Base-by-base conservation (phyloP, 1,140 invertebrate species). In the Brachionus rubens region DNA sequence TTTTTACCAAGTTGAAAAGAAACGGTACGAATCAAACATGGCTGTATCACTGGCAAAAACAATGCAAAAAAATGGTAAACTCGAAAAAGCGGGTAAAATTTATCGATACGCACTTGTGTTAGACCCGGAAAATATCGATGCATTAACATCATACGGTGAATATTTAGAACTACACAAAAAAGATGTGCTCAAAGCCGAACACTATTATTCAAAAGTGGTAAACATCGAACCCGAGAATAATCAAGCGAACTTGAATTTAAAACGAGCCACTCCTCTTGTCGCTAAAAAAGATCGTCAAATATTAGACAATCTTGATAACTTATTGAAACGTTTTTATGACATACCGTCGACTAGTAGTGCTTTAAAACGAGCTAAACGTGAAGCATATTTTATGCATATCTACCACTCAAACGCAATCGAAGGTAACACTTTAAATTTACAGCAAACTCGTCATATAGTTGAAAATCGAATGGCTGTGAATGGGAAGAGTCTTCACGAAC, bases 371-470 rank as follows among this genome's bases (percentile, higher is more conserved):
- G 90, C 92, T 1, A 98, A 96, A 81, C 92, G 92, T 81, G 93
- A 96, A 83, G 91, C 92, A 14, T 97, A 96, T 83, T 96, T 93
- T 82, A 90, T 93, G 81, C 93, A 98, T 83, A 94, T 98, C 76
- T 96, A 97, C 85, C 95, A 98, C 81, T 96, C 94, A 2, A 93
- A 95, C 70, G 95, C 92, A 36, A 96, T 98, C 78, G 95, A 98
- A 86, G 96, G 96, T 1, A 98, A 98, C 80, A 97, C 94, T 1
- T 92, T 98, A 90, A 91, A 92, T 30, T 86, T 98, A n/a, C 89
- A 90, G 21, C 91, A 98, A 83, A 94, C 95, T 0, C 86, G 94
- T 77, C 91, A 91, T 67, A 91, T 98, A 76, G 87, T 98, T 9
- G 94, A 98, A 86, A 98, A 94, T 0, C 88, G 92, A 78, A 89